Percentiles rank a stretch among this genome's conserved stretches.
Conservation (phyloP, 2,113 vertebrate species). For the Myrmecophaga tridactyla region DNA sequence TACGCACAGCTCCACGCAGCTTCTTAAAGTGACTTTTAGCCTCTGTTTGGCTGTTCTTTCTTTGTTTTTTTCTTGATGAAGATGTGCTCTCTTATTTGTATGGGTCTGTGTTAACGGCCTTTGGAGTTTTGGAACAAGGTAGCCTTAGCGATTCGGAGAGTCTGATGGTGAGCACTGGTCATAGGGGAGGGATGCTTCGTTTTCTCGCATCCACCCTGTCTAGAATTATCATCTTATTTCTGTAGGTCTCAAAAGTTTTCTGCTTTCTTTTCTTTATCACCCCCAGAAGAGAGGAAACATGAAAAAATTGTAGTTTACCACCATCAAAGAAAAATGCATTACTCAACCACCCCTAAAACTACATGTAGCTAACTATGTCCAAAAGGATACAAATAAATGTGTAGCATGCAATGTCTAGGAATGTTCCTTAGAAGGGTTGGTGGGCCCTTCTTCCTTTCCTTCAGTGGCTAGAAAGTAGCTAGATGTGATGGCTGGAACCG, state of each 20-base stretch:
- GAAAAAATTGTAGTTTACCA: neutral
- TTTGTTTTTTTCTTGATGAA: too few relatives aligned
- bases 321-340: neutral
- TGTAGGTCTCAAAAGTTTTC: too few relatives aligned
- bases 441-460: neutral
- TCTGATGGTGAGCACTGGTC: fast-evolving
- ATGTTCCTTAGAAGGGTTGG: neutral
- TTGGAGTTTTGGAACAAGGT: neutral
- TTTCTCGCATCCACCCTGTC: fast-evolving
- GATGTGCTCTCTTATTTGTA: too few relatives aligned
- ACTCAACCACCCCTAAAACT: neutral
- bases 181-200: fast-evolving
- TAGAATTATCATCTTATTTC: neutral
- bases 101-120: fast-evolving
- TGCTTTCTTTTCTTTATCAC: neutral
- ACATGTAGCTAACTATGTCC: neutral
- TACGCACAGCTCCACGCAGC: fast-evolving
- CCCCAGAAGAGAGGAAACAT: too few relatives aligned
- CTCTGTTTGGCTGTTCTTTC: fast-evolving
- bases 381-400: fast-evolving
- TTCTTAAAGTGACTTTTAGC: too few relatives aligned
- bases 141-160: fast-evolving
- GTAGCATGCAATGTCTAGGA: neutral
- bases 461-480: neutral
- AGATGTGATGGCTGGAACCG: neutral